A percentile compares a stretch with the other conserved stretches of the same genome.
These are phyloP conservation scores for Isoperla grammatica DNA, from an alignment of 2,888 invertebrate species.

Conservation along the genomic window DNA sequence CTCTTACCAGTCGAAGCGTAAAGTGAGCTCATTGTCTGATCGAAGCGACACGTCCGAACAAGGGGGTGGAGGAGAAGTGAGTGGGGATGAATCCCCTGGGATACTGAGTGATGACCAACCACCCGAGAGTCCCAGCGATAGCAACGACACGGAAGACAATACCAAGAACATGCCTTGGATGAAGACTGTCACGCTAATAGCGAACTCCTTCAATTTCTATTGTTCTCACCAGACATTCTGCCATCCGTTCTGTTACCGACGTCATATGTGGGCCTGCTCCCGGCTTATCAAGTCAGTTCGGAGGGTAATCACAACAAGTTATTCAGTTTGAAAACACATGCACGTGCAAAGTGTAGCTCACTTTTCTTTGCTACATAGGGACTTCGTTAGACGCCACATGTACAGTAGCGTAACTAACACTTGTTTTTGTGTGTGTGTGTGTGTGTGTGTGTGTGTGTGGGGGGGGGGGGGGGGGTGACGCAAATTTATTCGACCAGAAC, in stretches of 20 bases:
- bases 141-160: conserved; percentile 86
- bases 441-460: too few species aligned
- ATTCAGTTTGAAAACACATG: too few species aligned
- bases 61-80: conserved; percentile 54
- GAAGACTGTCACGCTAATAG: conserved; percentile 72
- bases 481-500: too few species aligned
- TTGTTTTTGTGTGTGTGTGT: too few species aligned
- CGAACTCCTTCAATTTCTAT: conserved; percentile 88
- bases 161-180: conserved; percentile 93
- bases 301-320: conserved; percentile 61
- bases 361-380: too few species aligned
- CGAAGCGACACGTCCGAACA: conserved; percentile 87
- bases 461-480: too few species aligned
- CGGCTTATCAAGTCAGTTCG: conserved; percentile 83
- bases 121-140: conserved; percentile 85
- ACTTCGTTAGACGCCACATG: too few species aligned
- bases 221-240: conserved; percentile 95
- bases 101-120: conserved; percentile 87
- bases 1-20: conserved; percentile 82
- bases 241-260: conserved; percentile 90
- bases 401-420: too few species aligned
- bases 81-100: conserved; percentile 69
- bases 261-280: conserved; percentile 87
- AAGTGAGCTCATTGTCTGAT: conserved; percentile 87
- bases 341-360: too few species aligned